phyloP scores from a whole-genome alignment of 2,113 vertebrate genomes.

The Ardeotis arabs region DNA sequence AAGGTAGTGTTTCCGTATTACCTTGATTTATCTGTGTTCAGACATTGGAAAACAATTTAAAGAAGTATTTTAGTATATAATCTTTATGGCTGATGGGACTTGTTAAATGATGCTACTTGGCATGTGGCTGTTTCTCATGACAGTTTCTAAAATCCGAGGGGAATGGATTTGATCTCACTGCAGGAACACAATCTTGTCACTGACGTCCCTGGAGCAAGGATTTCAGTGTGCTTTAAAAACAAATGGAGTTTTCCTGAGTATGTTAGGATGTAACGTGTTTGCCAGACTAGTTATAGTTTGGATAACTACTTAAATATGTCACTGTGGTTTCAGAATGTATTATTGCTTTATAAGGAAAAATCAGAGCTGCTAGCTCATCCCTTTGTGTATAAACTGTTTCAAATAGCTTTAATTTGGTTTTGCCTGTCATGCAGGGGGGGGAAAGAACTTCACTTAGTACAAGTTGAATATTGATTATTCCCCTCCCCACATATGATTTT shows the following conservation, averaged over 20 bases:
- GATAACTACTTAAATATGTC: neutral
- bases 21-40: neutral
- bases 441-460: neutral
- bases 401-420: neutral
- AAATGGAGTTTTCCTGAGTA: neutral
- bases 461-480: neutral
- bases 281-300: neutral
- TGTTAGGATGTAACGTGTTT: neutral
- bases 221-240: neutral
- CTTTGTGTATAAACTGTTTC: neutral
- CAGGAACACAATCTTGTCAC: neutral
- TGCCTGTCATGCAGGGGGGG: neutral
- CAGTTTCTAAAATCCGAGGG: neutral
- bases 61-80: neutral
- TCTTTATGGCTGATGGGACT: neutral
- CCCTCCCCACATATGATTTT: accelerated
- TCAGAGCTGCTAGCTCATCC: neutral
- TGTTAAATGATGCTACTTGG: neutral
- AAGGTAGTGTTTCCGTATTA: constrained; percentile 73
- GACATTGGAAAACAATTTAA: neutral
- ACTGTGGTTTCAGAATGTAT: neutral
- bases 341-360: neutral
- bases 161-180: neutral
- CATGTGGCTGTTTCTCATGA: accelerated
- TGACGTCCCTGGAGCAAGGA: neutral